Evolutionary conservation across 1,140 invertebrate species (phyloP), one percentile per base, ranked within the genome.

Genomic region (Brachionus paranguensis): DNA sequence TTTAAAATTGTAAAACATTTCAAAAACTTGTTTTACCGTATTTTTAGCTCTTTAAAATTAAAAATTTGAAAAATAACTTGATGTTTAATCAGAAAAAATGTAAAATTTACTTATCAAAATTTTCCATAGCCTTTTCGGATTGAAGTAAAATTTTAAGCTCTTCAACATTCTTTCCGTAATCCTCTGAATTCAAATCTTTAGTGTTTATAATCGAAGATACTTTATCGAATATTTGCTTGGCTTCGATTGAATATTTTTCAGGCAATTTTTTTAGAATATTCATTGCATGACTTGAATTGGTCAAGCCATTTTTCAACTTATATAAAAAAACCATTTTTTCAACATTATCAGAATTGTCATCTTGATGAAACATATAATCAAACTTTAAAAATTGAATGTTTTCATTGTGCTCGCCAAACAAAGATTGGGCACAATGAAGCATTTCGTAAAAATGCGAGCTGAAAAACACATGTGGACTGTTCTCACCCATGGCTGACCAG

Each of bases 391-490:
- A 64, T 43, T 76, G 70, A 86, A 88, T 84, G 85, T 85, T 24
- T 87, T 72, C 10, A 84, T 85, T 43, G 81, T 85, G 27, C 86
- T 86, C 11, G 81, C 33, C 24, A 87, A 91, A 84, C 85, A 88
- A 88, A 84, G 88, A 85, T 33, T 91, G 87, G 4, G 93, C 87
- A 84, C 92, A 90, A 24, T 92, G 87, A 1, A 91, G 86, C 4
- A 95, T 88, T 27, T 91, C 89, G 85, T 93, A 91, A 86, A 93
- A 93, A 88, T 96, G 94, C 14, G 94, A 95, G 0, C 93, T 92
- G 1, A 93, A 89, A 47, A 95, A 90, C 0, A 95, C 87, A 86
- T 94, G 93, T 5, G 94, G 94, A 87, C 93, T 93, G 12, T 90
- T 74, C 1, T 86, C 90, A 78, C 91, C 88, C 78, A 85, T 86